Base-by-base conservation (phyloP, 1,140 invertebrate genomes). In the Acromyrmex echinatior region DNA sequence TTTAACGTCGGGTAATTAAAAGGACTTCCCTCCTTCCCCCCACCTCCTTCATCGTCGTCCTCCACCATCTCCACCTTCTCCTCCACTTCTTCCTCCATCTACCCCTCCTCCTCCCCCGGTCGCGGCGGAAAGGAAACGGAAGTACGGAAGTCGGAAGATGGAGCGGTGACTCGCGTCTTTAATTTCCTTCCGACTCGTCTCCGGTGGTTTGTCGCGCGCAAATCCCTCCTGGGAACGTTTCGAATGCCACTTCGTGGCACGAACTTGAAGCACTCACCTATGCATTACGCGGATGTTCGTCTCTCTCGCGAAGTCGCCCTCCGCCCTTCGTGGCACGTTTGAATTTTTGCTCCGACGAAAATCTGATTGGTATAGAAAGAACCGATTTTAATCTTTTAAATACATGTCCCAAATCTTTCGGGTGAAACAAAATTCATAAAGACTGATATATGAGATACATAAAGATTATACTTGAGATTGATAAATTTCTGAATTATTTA, bases 1-100 rank as follows among this genome's bases (percentile, higher is more conserved):
- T 95, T 96, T 95, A 95, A 93, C 93, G 92, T 93, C 92, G 92
- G 92, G 92, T 95, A 95, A 95, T 95, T 95, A 95, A 95, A 95
- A 95, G 93, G 92, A 90, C 89, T 53, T 39, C 49, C 78, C 76
- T 60, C 39, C 39, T 18, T 18, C 31, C 35, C 10, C 31, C 51
- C 28, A 2, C 12, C 39, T 70, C 21, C 35, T 31, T 12, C 14
- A 35, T 25, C 70, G 3, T 58, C 31, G 16, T 31, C 25, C 70
- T 73, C 0, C 70, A 51, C 21, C 39, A 25, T 51, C 45, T 74
- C 51, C 18, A 6, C 18, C 18, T 28, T 28, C 53, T 35, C n/a
- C 16, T 28, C 21, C 68, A 1, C 60, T 18, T 66, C 7, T 31
- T 28, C 45, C 45, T 28, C 25, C 49, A 18, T n/a, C 21, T 3